A percentile compares a stretch with the other conserved stretches of the same genome.
phyloP scores from a whole-genome alignment of 2,113 vertebrate genomes.

The Pseudonaja textilis region DNA sequence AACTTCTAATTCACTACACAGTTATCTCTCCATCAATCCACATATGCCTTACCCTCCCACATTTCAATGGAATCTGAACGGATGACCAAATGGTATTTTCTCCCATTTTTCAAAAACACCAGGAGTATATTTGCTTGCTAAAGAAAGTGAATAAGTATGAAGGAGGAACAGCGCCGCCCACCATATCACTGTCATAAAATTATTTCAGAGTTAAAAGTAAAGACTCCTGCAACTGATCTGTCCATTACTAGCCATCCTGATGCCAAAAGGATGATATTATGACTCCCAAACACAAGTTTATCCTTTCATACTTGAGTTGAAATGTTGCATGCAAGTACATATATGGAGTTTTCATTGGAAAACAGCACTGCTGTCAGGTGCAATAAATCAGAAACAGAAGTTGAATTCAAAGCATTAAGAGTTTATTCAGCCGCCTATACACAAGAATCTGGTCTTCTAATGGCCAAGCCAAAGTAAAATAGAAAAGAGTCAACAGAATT shows the following conservation, averaged over 20 bases:
- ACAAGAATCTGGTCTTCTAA: background rate
- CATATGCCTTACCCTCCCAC: background rate
- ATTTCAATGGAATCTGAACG: background rate
- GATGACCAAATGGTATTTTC: background rate
- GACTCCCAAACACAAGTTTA: background rate
- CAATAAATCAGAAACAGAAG: background rate
- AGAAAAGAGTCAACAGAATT: background rate
- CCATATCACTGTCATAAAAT: background rate
- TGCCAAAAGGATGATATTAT: background rate
- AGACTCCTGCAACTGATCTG: background rate
- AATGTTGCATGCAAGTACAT: background rate
- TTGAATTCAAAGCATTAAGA: background rate
- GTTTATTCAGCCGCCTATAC: background rate
- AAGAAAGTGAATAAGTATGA: background rate
- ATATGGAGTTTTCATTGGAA: background rate
- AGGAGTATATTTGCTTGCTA: background rate
- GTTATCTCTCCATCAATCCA: background rate
- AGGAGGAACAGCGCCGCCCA: fast-evolving
- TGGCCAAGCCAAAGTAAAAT: background rate
- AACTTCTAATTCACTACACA: background rate
- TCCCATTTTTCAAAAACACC: background rate
- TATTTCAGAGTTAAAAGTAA: background rate
- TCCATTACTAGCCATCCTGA: background rate
- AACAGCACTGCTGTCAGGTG: background rate
- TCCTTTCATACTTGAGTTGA: background rate